Evolutionary conservation across 2,113 vertebrate genomes (phyloP), one percentile per base, ranked within the genome.

Genomic region (Galemys pyrenaicus): DNA sequence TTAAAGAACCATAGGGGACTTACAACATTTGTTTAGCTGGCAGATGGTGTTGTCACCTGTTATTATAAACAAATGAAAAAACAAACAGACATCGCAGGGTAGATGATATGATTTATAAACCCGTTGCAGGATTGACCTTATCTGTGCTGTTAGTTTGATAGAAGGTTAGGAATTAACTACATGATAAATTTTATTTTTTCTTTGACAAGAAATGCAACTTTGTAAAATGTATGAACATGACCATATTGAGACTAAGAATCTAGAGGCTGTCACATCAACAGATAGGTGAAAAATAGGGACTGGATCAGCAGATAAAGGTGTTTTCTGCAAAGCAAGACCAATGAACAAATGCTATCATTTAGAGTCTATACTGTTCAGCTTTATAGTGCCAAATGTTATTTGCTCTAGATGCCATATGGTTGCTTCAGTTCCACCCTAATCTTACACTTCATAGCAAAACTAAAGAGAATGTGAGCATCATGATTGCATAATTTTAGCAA

Each of bases 41-140:
- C 30, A 89, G 81, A 87, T 84, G 81, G 35, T n/a, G 19, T 24
- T 91, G 62, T 84, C 70, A 75, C 51, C 44, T 75, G n/a, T 56
- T 88, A 62, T 49, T 56, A 83, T 35, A 91, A 88, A 94, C 64
- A 62, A 88, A 65, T 30, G 24, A 44, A 67, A 65, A 90, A 62
- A 56, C 32, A 86, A 37, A 58, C 35, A 71, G 62, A 62, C 1
- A 58, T n/a, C n/a, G 3, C 17, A 87, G 51, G 41, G 65, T 41
- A 89, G 30, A 65, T 32, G 44, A 60, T 37, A 73, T 28, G 13
- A 65, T 83, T 81, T 95, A 75, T 65, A 80, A 68, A 74, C 28
- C 74, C 58, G 15, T 54, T 67, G 37, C 92, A 49, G 65, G 37
- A 5, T 8, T 88, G 78, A 70, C 49, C 64, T 89, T 79, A 54